These are phyloP conservation scores for Acipenser ruthenus DNA, from an alignment of 2,797 vertebrate genomes.

Conservation along the genomic window DNA sequence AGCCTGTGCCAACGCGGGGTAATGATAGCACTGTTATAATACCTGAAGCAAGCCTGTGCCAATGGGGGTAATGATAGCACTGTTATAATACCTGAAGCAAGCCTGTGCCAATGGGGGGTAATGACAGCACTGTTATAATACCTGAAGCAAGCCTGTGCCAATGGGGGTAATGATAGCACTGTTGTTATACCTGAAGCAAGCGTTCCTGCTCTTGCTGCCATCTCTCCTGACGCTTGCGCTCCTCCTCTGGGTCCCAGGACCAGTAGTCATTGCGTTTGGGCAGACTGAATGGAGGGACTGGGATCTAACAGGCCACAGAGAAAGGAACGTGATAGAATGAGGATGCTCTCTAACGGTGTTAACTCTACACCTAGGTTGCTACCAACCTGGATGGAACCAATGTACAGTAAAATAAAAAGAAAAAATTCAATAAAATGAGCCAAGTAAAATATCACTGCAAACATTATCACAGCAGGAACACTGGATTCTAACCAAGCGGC, in stretches of 20 bases:
- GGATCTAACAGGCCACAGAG: conserved; percentile 41
- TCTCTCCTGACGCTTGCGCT: conserved; percentile 85
- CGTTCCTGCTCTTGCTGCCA: conserved; percentile 96
- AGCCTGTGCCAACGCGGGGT: too few relatives aligned
- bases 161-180: conserved; percentile 15
- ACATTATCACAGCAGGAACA: too few relatives aligned
- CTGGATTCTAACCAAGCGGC: too few relatives aligned
- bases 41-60: too few relatives aligned
- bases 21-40: too few relatives aligned
- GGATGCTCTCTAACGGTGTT: background rate
- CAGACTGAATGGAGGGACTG: conserved; percentile 61
- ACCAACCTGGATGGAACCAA: background rate
- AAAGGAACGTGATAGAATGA: background rate
- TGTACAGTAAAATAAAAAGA: background rate
- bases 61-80: too few relatives aligned
- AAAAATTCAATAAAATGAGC: too few relatives aligned
- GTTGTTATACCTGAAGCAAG: conserved; percentile 79
- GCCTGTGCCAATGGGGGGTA: too few relatives aligned
- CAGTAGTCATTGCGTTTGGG: conserved; percentile 73
- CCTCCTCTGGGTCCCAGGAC: conserved; percentile 94
- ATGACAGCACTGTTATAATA: too few relatives aligned
- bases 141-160: too few relatives aligned
- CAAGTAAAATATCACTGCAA: too few relatives aligned
- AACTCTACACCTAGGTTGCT: background rate
- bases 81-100: too few relatives aligned